Conservation (phyloP, 92 coral and sea anemone genomes). For the Metridium senile region DNA sequence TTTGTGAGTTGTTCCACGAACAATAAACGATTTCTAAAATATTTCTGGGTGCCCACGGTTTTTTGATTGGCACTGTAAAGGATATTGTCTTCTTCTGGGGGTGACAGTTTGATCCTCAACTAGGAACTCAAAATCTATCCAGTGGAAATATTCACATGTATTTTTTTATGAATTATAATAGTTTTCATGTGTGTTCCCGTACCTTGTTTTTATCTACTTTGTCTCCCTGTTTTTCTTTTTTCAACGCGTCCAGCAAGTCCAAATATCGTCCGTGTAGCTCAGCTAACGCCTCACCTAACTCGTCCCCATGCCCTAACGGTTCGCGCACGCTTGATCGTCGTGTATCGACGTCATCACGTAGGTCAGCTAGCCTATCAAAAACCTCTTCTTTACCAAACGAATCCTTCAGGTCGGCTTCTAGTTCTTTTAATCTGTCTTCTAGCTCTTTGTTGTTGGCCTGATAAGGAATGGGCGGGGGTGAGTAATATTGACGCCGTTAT, state of each 20-base stretch:
- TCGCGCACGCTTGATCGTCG: constrained; percentile 50
- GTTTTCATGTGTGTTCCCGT: not conserved
- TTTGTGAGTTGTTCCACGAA: too few relatives aligned
- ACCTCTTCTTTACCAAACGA: constrained; percentile 74
- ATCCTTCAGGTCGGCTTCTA: constrained; percentile 74
- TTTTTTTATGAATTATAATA: not conserved
- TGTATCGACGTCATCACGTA: constrained; percentile 68
- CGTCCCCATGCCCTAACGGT: constrained; percentile 75
- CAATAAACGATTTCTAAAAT: too few relatives aligned
- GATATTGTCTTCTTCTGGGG: too few relatives aligned
- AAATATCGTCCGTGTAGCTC: constrained; percentile 77
- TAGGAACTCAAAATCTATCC: too few relatives aligned
- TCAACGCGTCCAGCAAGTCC: constrained; percentile 68
- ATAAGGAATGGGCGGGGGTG: not conserved
- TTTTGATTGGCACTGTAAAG: too few relatives aligned
- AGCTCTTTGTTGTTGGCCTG: constrained; percentile 82
- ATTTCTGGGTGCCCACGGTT: too few relatives aligned
- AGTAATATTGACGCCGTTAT: too few relatives aligned
- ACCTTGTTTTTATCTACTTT: constrained; percentile 53
- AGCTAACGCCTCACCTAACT: constrained; percentile 77
- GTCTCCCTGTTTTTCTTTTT: constrained; percentile 69
- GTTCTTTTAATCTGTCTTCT: constrained; percentile 76
- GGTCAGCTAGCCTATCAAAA: constrained; percentile 66
- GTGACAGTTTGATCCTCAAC: too few relatives aligned
- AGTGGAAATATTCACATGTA: too few relatives aligned